Percentiles rank a stretch among this genome's conserved stretches.
These are phyloP conservation scores for Sarcophaga subvicina DNA, from an alignment of 2,888 invertebrate species.

Conservation along the genomic window DNA sequence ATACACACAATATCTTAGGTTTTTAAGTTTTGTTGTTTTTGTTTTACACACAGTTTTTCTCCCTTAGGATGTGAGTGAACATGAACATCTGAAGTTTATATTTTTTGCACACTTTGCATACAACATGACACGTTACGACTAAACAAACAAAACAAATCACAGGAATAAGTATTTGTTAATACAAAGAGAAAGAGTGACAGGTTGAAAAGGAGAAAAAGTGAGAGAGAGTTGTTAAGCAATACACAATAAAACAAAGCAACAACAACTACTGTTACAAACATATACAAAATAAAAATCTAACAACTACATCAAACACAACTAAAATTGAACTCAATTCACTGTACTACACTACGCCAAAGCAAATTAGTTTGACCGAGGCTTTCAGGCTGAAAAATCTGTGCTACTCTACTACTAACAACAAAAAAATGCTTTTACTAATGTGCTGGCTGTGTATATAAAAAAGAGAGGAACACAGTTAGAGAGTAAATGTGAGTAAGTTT, in stretches of 20 bases:
- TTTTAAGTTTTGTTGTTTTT: not conserved
- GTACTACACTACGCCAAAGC: slow-evolving; percentile 57
- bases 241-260: no score
- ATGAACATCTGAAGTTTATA: slow-evolving; percentile 21
- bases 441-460: no score
- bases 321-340: slow-evolving; percentile 50
- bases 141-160: no score
- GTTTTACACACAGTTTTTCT: slow-evolving; percentile 25
- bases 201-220: no score
- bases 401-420: slow-evolving; percentile 23
- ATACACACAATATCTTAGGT: not conserved
- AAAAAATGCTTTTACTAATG: not conserved
- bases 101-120: slow-evolving; percentile 48
- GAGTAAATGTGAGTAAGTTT: not conserved
- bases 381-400: slow-evolving; percentile 68
- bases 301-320: slow-evolving; percentile 25
- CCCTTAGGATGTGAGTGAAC: slow-evolving; percentile 64
- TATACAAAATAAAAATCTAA: no score
- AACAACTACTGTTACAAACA: no score
- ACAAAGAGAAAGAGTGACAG: no score
- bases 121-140: not conserved
- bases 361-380: slow-evolving; percentile 69
- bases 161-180: no score
- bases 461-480: no score
- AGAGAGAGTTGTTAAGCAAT: no score